These are phyloP conservation scores for Caenorhabditis japonica DNA, from an alignment of 2,888 invertebrate genomes.

Conservation along the genomic window DNA sequence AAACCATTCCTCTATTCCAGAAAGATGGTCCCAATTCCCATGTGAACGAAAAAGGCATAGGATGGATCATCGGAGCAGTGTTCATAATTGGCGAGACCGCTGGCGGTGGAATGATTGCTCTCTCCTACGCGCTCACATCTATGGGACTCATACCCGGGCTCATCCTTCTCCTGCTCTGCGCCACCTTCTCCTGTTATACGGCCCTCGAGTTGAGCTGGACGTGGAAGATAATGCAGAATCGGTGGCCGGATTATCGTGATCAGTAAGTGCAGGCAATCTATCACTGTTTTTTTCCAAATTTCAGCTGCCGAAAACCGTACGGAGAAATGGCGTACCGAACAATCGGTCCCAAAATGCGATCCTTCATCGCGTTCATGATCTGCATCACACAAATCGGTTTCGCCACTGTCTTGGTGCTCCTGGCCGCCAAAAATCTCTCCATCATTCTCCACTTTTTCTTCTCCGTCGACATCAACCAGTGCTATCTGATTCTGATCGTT, in stretches of 20 bases:
- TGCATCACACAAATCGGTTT: slow-evolving; percentile 60
- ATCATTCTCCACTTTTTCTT: slow-evolving; percentile 61
- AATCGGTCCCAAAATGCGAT: slow-evolving; percentile 52
- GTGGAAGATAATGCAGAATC: slow-evolving; percentile 60
- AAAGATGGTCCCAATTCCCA: slow-evolving; percentile 45
- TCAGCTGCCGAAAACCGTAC: slow-evolving; percentile 59
- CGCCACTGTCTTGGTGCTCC: slow-evolving; percentile 54
- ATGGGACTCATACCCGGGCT: slow-evolving; percentile 52
- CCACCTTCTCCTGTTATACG: slow-evolving; percentile 44
- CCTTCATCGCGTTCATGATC: slow-evolving; percentile 51
- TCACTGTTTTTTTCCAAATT: slow-evolving; percentile 10
- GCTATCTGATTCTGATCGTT: slow-evolving; percentile 58
- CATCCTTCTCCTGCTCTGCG: slow-evolving; percentile 40
- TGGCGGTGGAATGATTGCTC: slow-evolving; percentile 60
- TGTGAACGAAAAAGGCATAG: slow-evolving; percentile 54
- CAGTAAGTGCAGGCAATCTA: too few species aligned
- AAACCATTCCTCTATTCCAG: too few species aligned
- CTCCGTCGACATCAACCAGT: slow-evolving; percentile 51
- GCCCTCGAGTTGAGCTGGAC: slow-evolving; percentile 52
- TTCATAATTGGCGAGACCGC: slow-evolving; percentile 62
- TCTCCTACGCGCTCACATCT: slow-evolving; percentile 49
- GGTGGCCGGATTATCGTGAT: slow-evolving; percentile 56
- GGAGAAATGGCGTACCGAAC: slow-evolving; percentile 60
- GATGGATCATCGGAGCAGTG: slow-evolving; percentile 55
- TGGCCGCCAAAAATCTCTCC: slow-evolving; percentile 59